Base-by-base conservation (phyloP, 2,888 invertebrate species). In the Phoronis australis region DNA sequence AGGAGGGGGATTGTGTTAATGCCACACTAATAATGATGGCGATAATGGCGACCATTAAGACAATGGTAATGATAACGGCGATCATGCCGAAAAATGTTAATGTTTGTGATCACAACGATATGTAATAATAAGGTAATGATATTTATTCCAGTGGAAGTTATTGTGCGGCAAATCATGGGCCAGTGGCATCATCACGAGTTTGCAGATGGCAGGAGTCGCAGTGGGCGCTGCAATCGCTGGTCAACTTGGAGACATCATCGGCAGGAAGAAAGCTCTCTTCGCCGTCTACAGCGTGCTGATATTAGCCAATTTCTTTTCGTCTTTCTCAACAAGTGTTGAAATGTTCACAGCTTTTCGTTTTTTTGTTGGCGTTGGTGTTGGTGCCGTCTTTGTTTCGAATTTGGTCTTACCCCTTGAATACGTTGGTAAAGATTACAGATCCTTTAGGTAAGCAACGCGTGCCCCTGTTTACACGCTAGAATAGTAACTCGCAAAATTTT, bases 141-240 rank as follows among this genome's bases (percentile, higher is more conserved):
- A n/a, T 24, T 41, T 39, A 23, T 56, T 57, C 2, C 50, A 62
- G 62, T 62, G 57, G 58, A 25, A 52, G 5, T 40, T 62, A 31
- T 48, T 56, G 9, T 62, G 62, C 40, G 46, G 45, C 9, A 26
- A 45, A 15, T 50, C 54, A 1, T 61, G 58, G 56, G 47, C 60
- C 15, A 50, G 58, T 2, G 47, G 58, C 2, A 55, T 52, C 1
- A 59, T 61, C 4, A 58, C 60, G 6, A 60, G 59, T 0, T 50
- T 62, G 21, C 61, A 62, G 39, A 62, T 62, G 62, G 51, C 44
- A 1, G 62, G 59, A 18, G 46, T 61, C 2, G 49, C 61, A 9
- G 15, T 59, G 6, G 60, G 62, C 12, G 60, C 60, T 21, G 41
- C 60, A 1, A 38, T 56, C 9, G 39, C 55, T n/a, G 65, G 62